Evolutionary conservation across 2,113 vertebrate species (phyloP).

Genomic region (Gallinago jamesoni): DNA sequence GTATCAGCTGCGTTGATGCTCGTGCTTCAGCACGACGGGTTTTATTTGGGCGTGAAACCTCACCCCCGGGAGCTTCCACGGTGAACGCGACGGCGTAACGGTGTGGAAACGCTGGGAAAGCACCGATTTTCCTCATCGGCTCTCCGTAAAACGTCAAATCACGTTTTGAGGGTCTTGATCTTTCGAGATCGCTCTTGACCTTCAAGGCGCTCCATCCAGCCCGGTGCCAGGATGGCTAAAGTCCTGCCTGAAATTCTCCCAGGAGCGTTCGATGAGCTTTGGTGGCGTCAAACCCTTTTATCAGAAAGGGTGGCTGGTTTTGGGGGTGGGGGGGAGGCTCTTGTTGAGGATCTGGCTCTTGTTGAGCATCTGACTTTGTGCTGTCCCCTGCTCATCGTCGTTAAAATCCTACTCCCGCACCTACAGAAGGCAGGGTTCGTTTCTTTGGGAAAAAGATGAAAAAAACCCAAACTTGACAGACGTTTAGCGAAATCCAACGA

Average conservation of each 20-base stretch:
- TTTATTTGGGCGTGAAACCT: neutral
- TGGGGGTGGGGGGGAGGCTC: neutral
- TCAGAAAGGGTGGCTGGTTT: neutral
- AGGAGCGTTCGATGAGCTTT: neutral
- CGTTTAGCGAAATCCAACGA: neutral
- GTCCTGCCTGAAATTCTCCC: neutral
- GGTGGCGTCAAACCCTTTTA: neutral
- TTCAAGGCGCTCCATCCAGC: neutral
- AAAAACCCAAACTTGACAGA: neutral
- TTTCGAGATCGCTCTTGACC: no score
- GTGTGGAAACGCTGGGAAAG: neutral
- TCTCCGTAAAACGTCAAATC: neutral
- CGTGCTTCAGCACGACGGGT: neutral
- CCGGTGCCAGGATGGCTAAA: neutral
- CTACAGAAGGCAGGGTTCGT: neutral
- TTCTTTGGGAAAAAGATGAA: neutral
- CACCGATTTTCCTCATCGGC: neutral
- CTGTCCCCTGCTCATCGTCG: rapidly evolving
- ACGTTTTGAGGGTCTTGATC: neutral
- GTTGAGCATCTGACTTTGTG: neutral
- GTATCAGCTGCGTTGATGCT: neutral
- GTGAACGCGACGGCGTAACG: neutral
- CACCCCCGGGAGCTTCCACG: neutral
- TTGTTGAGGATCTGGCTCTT: neutral
- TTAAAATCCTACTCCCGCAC: neutral